Conservation (phyloP, 1,140 invertebrate species). For the Maconellicoccus hirsutus region DNA sequence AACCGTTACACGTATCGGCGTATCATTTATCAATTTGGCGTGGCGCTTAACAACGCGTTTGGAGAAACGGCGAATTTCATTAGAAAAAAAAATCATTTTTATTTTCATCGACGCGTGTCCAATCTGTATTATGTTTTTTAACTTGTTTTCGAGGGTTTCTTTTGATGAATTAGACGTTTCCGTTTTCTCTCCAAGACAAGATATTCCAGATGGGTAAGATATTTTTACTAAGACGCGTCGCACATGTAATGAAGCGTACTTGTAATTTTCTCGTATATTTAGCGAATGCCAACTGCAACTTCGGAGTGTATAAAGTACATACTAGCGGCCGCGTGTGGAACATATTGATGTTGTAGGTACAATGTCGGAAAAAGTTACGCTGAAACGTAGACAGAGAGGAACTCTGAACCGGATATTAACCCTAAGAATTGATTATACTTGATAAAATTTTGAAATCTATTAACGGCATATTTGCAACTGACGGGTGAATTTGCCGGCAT, state of each 20-base stretch:
- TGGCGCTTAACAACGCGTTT: background rate
- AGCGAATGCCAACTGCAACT: background rate
- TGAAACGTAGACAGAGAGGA: too few relatives aligned
- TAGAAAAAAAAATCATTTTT: slow-evolving; percentile 6
- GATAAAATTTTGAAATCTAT: too few relatives aligned
- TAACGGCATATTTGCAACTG: too few relatives aligned
- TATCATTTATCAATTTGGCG: background rate
- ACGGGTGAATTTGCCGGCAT: too few relatives aligned
- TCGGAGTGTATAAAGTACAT: too few relatives aligned
- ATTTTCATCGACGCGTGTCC: background rate
- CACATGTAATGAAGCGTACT: background rate
- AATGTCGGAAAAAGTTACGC: too few relatives aligned
- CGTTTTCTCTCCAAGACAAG: background rate
- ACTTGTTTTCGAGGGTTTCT: background rate
- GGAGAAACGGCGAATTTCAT: background rate
- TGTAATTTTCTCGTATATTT: background rate
- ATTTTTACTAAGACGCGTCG: background rate
- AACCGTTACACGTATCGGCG: background rate
- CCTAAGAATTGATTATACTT: too few relatives aligned
- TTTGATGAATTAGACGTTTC: slow-evolving; percentile 7
- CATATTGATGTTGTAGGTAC: too few relatives aligned
- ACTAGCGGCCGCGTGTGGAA: too few relatives aligned
- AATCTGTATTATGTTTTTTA: background rate
- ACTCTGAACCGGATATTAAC: too few relatives aligned
- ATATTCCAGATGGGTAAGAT: background rate